These are phyloP conservation scores for Frieseomelitta varia DNA, from an alignment of 1,140 invertebrate species.

Conservation along the genomic window DNA sequence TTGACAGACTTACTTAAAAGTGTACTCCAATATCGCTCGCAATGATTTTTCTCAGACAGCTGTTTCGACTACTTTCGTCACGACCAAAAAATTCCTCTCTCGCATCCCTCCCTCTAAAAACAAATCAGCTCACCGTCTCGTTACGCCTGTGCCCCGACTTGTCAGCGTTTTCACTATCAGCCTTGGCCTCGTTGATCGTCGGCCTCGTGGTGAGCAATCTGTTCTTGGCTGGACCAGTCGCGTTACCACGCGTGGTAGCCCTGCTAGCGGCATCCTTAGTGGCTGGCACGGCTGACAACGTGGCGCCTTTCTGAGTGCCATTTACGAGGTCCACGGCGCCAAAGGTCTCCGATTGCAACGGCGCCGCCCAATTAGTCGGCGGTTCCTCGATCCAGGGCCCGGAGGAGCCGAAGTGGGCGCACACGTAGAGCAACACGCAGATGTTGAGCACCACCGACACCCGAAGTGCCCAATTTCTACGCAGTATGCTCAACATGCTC, in stretches of 20 bases:
- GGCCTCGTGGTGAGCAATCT: conserved; percentile 48
- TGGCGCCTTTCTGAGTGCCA: conserved; percentile 56
- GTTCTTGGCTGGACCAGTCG: conserved; percentile 18
- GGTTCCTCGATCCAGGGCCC: conserved; percentile 80
- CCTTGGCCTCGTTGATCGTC: conserved; percentile 49
- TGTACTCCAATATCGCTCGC: too few relatives aligned
- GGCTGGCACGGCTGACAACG: conserved; percentile 20
- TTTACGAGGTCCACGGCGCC: conserved; percentile 62
- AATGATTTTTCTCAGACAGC: too few relatives aligned
- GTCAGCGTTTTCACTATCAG: conserved; percentile 12
- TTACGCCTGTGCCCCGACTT: conserved; percentile 51
- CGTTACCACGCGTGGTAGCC: conserved; percentile 22
- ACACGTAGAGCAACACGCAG: conserved; percentile 87
- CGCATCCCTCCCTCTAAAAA: too few relatives aligned
- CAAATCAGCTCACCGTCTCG: conserved; percentile 62
- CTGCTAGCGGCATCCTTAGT: conserved; percentile 19
- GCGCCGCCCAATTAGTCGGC: conserved; percentile 69
- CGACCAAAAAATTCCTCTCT: too few relatives aligned
- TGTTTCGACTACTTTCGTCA: too few relatives aligned
- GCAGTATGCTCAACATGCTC: conserved; percentile 69
- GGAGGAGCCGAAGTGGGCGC: conserved; percentile 81
- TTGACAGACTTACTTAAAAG: too few relatives aligned
- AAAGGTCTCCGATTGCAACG: conserved; percentile 66
- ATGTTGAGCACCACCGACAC: conserved; percentile 89
- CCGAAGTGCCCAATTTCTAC: conserved; percentile 88